Evolutionary conservation across 2,797 vertebrate genomes (phyloP).

Genomic region (Oreochromis mossambicus): DNA sequence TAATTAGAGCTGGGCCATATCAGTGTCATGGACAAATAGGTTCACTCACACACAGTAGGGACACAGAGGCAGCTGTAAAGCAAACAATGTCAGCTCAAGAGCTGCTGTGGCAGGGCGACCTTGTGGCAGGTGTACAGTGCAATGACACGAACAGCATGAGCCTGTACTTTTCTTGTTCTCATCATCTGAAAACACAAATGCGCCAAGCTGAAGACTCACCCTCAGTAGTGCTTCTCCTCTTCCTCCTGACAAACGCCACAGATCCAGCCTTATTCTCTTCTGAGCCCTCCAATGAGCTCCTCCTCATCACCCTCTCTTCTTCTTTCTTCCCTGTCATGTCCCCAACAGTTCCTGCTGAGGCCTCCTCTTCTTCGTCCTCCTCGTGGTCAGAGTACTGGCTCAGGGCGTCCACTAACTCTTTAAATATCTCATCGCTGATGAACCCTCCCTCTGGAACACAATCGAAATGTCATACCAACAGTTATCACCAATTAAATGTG

Average conservation of each 20-base stretch:
- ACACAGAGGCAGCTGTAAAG: constrained; percentile 36
- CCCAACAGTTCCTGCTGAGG: constrained; percentile 50
- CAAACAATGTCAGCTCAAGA: constrained; percentile 44
- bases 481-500: neutral
- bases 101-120: constrained; percentile 38
- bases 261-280: constrained; percentile 63
- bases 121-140: constrained; percentile 36
- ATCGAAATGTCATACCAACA: neutral
- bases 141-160: constrained; percentile 30
- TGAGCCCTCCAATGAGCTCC: constrained; percentile 70
- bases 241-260: constrained; percentile 57
- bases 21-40: constrained; percentile 45
- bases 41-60: constrained; percentile 27
- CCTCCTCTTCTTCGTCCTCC: constrained; percentile 83
- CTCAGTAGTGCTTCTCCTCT: constrained; percentile 70
- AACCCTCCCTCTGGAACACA: constrained; percentile 83
- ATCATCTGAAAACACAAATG: neutral
- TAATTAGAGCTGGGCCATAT: constrained; percentile 49
- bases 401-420: constrained; percentile 92
- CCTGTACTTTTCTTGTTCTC: constrained; percentile 7
- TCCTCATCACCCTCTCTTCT: constrained; percentile 76
- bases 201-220: constrained; percentile 51
- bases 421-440: constrained; percentile 92
- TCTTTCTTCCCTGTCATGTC: constrained; percentile 71
- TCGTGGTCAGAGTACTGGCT: constrained; percentile 92